These are phyloP conservation scores for Epinotia ramella DNA, from an alignment of 2,888 invertebrate species.

Conservation along the genomic window DNA sequence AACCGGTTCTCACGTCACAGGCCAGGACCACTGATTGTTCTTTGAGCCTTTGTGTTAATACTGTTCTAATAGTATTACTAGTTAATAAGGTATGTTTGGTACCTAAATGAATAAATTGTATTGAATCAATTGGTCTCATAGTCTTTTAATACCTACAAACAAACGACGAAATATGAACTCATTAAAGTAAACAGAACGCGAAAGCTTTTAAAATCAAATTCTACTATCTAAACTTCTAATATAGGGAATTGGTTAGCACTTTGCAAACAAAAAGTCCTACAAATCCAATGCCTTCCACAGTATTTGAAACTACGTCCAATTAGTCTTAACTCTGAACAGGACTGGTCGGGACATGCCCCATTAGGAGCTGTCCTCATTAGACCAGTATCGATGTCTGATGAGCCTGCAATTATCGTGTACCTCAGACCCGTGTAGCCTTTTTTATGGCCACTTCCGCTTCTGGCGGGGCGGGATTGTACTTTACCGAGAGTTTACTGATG, in stretches of 20 bases:
- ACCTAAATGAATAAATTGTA: no score
- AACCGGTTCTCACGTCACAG: no score
- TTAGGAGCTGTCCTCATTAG: conserved; percentile 15
- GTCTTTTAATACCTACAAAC: no score
- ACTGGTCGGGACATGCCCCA: conserved; percentile 12
- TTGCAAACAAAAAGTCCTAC: neutral
- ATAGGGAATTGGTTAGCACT: neutral
- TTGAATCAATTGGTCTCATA: no score
- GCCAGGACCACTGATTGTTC: no score
- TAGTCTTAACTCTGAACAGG: neutral
- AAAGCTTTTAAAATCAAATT: neutral
- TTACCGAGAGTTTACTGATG: conserved; percentile 5
- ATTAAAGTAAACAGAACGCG: neutral
- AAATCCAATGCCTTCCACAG: neutral
- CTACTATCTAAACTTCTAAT: neutral
- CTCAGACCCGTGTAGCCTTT: neutral
- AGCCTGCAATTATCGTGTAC: neutral
- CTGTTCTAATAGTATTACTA: no score
- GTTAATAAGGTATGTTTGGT: no score
- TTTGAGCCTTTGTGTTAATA: no score
- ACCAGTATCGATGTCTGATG: conserved; percentile 19
- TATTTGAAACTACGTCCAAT: conserved; percentile 4
- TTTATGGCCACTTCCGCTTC: neutral
- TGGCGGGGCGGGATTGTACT: neutral
- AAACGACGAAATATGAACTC: no score